phyloP scores from a whole-genome alignment of 2,888 invertebrate genomes.

The Pyrgus malvae region DNA sequence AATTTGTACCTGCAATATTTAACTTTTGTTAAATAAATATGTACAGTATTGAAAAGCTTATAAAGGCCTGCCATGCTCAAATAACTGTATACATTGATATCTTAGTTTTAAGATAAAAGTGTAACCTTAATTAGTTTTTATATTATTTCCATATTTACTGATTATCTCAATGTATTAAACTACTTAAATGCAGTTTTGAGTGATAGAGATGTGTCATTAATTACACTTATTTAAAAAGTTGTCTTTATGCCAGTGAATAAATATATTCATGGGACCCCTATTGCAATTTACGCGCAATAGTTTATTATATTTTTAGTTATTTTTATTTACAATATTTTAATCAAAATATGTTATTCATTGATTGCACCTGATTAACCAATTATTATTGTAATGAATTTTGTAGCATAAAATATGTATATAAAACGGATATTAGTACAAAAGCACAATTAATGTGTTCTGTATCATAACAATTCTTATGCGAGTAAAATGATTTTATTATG shows the following conservation, averaged over 20 bases:
- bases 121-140: conserved; percentile 9
- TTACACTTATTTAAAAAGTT: conserved; percentile 1
- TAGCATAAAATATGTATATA: conserved; percentile 47
- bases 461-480: conserved; percentile 2
- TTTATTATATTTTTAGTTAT: conserved; percentile 15
- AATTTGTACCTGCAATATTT: conserved; percentile 20
- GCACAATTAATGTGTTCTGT: conserved; percentile 42
- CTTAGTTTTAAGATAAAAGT: conserved; percentile 25
- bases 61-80: conserved; percentile 30
- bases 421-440: conserved; percentile 57
- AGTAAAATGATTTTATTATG: conserved; percentile 7
- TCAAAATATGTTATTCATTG: conserved; percentile 2
- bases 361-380: conserved; percentile 26
- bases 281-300: conserved; percentile 4
- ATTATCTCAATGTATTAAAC: conserved; percentile 1
- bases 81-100: conserved; percentile 32
- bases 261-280: conserved; percentile 13
- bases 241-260: conserved; percentile 16
- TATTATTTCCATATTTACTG: conserved; percentile 8
- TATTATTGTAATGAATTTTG: conserved; percentile 20
- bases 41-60: conserved; percentile 24
- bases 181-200: conserved; percentile 14
- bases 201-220: conserved; percentile 24
- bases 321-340: conserved; percentile 7
- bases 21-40: conserved; percentile 12